Percentiles rank a stretch among this genome's conserved stretches.
Evolutionary conservation across 2,888 invertebrate genomes (phyloP).

Genomic region (Drosophila phalerata): DNA sequence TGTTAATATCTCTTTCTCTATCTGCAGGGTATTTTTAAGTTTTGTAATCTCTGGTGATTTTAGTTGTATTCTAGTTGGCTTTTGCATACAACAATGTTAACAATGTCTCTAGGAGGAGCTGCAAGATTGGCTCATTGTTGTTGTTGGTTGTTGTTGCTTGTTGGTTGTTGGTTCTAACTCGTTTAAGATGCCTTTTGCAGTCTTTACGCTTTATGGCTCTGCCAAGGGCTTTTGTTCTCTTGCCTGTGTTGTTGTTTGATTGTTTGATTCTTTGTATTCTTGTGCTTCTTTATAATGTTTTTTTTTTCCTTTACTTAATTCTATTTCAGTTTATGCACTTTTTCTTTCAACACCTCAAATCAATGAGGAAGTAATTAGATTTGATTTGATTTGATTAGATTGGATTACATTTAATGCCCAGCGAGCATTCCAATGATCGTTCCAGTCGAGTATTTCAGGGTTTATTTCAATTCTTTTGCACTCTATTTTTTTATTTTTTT

Average conservation of each 20-base stretch:
- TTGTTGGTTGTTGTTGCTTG: constrained; percentile 23
- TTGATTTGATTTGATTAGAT: constrained; percentile 47
- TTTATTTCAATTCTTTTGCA: constrained; percentile 13
- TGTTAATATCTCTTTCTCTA: neutral
- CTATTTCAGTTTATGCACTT: constrained; percentile 45
- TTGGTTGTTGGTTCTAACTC: constrained; percentile 40
- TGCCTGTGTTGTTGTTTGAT: neutral
- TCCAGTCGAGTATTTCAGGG: neutral
- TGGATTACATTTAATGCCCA: constrained; percentile 26
- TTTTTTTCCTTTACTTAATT: constrained; percentile 27
- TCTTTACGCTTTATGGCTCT: constrained; percentile 56
- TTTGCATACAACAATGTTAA: constrained; percentile 43
- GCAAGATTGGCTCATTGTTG: constrained; percentile 50
- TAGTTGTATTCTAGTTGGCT: constrained; percentile 6
- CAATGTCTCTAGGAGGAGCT: constrained; percentile 39
- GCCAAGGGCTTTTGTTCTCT: constrained; percentile 43
- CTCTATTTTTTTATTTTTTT: neutral
- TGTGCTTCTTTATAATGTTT: constrained; percentile 9
- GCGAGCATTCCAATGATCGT: constrained; percentile 8
- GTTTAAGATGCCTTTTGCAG: constrained; percentile 40
- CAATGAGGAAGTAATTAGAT: constrained; percentile 78
- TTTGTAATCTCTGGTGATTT: neutral
- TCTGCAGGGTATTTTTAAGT: constrained; percentile 4
- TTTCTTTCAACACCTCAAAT: constrained; percentile 61
- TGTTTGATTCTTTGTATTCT: constrained; percentile 23